Evolutionary conservation across 1,140 invertebrate species (phyloP), one percentile per base, ranked within the genome.

Genomic region (Coelopa frigida): DNA sequence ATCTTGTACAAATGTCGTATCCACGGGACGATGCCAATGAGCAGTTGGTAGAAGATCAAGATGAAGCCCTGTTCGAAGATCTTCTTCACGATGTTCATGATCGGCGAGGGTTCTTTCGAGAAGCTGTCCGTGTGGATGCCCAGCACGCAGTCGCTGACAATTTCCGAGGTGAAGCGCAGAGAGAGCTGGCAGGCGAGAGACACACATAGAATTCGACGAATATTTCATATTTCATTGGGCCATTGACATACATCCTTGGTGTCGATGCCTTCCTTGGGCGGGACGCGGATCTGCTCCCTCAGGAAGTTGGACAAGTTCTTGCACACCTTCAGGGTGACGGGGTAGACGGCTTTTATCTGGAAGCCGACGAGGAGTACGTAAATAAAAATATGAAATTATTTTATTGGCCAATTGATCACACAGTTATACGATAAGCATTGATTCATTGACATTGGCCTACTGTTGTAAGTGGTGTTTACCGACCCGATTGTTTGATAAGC

Each of bases 131-230:
- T 70, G 5, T 70, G 57, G 2, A 77, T 48, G 0, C 73, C 75
- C 44, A 77, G 61, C 0, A 70, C 74, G 7, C 70, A 70, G 44
- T 65, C 71, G 0, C 73, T 72, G 3, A 76, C 72, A 12, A 73
- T 66, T 44, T 77, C 75, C 0, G 68, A 60, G 1, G 74, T 76
- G 36, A 64, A 77, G 39, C 66, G 59, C 1, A 60, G 46, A 26
- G 62, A 67, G 21, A 69, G 41, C 62, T 66, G 23, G 15, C 22
- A 33, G 26, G 14, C 1, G 11, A 23, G 18, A 5, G 37, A 29
- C 7, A 3, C 27, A 27, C 12, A 8, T 5, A 17, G 21, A 14
- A 1, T 7, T 8, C 5, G 4, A 11, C 1, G 3, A 21, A 15
- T 33, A n/a, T 20, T 32, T n/a, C 4, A 33, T 8, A 4, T 23